Conservation (phyloP, 2,888 invertebrate species). For the Macaria liturata region DNA sequence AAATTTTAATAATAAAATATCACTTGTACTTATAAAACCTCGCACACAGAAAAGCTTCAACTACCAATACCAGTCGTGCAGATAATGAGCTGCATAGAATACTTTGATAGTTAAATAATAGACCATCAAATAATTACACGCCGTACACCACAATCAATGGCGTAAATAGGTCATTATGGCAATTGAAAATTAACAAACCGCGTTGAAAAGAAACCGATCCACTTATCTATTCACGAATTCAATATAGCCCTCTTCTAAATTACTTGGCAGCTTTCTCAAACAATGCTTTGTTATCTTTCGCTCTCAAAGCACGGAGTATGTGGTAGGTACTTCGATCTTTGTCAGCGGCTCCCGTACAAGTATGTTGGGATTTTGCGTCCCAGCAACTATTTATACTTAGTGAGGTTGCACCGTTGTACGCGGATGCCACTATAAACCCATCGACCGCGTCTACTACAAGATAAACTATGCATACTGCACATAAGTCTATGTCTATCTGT, state of each 20-base stretch:
- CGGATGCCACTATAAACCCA: constrained; percentile 41
- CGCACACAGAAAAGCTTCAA: constrained; percentile 1
- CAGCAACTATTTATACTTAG: constrained; percentile 32
- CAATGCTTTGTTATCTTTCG: not conserved
- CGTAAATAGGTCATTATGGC: constrained; percentile 1
- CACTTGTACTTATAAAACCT: not conserved
- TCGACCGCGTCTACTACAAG: constrained; percentile 31
- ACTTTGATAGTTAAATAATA: constrained; percentile 31
- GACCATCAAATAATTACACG: constrained; percentile 32
- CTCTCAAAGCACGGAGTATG: too few relatives aligned
- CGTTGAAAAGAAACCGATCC: not conserved
- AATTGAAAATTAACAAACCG: constrained; percentile 8
- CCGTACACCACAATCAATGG: constrained; percentile 4
- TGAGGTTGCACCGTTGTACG: constrained; percentile 42
- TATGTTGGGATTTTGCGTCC: constrained; percentile 20
- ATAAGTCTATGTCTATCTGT: too few relatives aligned
- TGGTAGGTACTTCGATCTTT: too few relatives aligned
- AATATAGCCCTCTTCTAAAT: not conserved
- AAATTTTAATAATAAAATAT: too few relatives aligned
- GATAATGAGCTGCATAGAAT: constrained; percentile 12
- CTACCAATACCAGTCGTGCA: constrained; percentile 3
- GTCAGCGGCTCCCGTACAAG: not conserved
- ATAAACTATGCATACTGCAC: constrained; percentile 34
- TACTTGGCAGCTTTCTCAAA: constrained; percentile 1
- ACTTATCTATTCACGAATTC: not conserved